Evolutionary conservation across 2,113 vertebrate genomes (phyloP), one percentile per base, ranked within the genome.

Genomic region (Erythrocercus mccallii): DNA sequence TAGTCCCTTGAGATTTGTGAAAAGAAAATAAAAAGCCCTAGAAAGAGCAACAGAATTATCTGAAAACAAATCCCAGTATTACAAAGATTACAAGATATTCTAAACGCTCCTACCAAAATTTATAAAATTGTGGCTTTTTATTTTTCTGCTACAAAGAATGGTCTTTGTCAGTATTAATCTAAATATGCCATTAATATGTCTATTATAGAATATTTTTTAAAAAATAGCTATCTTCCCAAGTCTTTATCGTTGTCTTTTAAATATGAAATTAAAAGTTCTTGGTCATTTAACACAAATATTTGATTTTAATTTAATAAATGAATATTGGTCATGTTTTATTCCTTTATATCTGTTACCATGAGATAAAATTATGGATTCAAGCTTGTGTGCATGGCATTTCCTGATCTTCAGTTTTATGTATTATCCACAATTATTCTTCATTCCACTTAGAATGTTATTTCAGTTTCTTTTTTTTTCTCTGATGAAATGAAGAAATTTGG

Each of bases 1-100:
- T 58, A 30, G 3, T 33, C 4, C 11, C 37, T 50, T 51, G 45
- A 23, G 11, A 25, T 61, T 73, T 70, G 23, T 53, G 17, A 23
- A 17, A 30, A 31, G 2, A 4, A 24, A 21, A 22, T n/a, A 31
- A 60, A 33, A 64, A 35, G 0, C 1, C 35, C 5, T 47, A 33
- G 12, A 60, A 73, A 51, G 8, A 47, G 12, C 12, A 69, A 65
- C 2, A 51, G 15, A 62, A 56, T 8, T 31, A 14, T 24, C 5
- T 47, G 38, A 31, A 76, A 62, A 57, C 11, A 57, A 72, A 11
- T 3, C 10, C 9, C 1, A 13, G n/a, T 4, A 35, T 47, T 38
- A 30, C 15, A 81, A 74, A 76, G 14, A 80, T 33, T 65, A 28
- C 21, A 61, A 72, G 58, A 2, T 6, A 30, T 58, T 84, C 8